These are phyloP conservation scores for Acanthaster planci DNA, from an alignment of 35 echinoderm and acorn worm genomes.

Conservation along the genomic window DNA sequence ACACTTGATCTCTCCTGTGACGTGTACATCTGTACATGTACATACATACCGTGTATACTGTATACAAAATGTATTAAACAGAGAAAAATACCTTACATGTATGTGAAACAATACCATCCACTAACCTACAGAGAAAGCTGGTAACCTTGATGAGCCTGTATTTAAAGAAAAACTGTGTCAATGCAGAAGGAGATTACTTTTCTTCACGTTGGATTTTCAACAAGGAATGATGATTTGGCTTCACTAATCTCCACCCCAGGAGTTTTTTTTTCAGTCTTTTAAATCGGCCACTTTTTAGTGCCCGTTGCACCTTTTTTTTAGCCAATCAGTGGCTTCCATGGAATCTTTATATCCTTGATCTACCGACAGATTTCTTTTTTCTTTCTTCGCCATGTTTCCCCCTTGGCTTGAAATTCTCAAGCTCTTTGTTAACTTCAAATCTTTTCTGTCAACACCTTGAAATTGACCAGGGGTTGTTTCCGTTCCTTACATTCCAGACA, in stretches of 20 bases:
- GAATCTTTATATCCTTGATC: conserved; percentile 10
- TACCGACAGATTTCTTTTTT: not conserved
- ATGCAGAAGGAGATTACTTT: too few species aligned
- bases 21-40: too few species aligned
- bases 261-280: not conserved
- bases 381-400: not conserved
- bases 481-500: not conserved
- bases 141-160: too few species aligned
- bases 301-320: conserved; percentile 5
- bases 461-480: conserved; percentile 19
- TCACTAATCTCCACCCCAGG: not conserved
- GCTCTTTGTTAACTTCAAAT: not conserved
- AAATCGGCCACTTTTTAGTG: not conserved
- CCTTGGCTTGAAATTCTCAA: not conserved
- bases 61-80: too few species aligned
- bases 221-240: too few species aligned
- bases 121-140: too few species aligned
- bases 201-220: not conserved
- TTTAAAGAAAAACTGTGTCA: too few species aligned
- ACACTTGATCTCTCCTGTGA: too few species aligned
- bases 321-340: too few species aligned
- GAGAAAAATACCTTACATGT: too few species aligned
- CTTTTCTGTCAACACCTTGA: conserved; percentile 14
- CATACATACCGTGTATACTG: too few species aligned
- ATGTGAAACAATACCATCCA: too few species aligned